These are phyloP conservation scores for Microcebus griseorufus DNA, from an alignment of 2,113 vertebrate genomes.

Conservation along the genomic window DNA sequence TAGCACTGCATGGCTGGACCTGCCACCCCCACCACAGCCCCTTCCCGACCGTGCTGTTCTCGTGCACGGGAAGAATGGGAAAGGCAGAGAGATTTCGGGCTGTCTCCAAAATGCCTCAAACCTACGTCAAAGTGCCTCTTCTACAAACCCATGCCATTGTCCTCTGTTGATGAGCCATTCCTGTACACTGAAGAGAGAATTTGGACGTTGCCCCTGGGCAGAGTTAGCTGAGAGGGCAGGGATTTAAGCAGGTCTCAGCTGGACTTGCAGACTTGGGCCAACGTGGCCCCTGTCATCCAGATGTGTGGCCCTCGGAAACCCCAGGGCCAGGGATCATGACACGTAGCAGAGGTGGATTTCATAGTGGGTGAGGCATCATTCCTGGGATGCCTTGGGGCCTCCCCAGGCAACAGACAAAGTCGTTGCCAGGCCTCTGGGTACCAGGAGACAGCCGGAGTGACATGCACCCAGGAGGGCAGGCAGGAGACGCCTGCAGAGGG, in stretches of 20 bases:
- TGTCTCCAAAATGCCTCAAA: background rate
- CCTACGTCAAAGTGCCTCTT: background rate
- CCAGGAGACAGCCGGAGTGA: accelerated
- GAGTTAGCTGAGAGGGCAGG: too few relatives aligned
- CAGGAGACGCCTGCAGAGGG: accelerated
- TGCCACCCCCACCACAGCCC: background rate
- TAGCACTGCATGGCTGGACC: too few relatives aligned
- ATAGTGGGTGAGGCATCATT: background rate
- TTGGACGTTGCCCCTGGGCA: accelerated
- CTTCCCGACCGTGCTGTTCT: background rate
- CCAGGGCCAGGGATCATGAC: too few relatives aligned
- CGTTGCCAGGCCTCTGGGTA: background rate
- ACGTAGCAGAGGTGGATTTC: background rate
- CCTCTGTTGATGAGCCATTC: background rate
- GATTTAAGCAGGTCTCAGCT: background rate
- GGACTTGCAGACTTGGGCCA: background rate
- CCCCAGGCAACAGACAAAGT: background rate
- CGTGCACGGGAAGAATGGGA: background rate
- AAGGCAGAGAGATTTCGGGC: too few relatives aligned
- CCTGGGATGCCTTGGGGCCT: background rate
- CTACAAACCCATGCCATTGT: background rate
- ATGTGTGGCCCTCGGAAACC: background rate
- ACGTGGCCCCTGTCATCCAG: accelerated
- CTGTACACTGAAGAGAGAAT: accelerated
- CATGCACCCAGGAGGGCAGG: accelerated